Evolutionary conservation across 2,888 invertebrate genomes (phyloP), one percentile per base, ranked within the genome.

Genomic region (Nematopogon swammerdamellus): DNA sequence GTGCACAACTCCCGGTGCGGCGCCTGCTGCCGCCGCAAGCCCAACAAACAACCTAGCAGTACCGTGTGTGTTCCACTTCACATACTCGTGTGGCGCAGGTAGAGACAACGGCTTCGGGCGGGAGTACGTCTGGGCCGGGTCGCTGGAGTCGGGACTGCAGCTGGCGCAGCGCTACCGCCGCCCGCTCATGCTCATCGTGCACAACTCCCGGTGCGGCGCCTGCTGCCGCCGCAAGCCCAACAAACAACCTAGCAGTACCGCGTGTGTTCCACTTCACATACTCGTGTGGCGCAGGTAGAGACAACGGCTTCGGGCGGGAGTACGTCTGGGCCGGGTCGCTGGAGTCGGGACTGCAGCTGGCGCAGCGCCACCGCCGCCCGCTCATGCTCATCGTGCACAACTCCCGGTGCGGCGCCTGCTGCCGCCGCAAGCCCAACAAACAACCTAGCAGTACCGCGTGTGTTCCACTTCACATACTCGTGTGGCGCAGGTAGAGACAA

Each of bases 321-420:
- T 79, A 75, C 52, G 63, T 74, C 2, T 80, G 80, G 80, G 75
- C 73, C 8, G 68, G 68, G n/a, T 74, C 75, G 1, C 55, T 80
- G 36, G 71, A 76, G 52, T 73, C 75, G 0, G 80, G 75, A n/a
- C 49, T 75, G 18, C 66, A 67, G 55, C 70, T 72, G 53, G 77
- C 75, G n/a, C n/a, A 62, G 2, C 61, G 68, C 53, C 76, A 75
- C 52, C 63, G 66, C 48, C 87, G 85, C 59, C 86, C 87, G 0
- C 60, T 86, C 43, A 85, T 87, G 83, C 63, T 88, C 1, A 70
- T 88, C 2, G 82, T 88, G 29, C 86, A 88, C 62, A 87, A 85
- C 61, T 73, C 82, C 0, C 85, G 85, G 82, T 88, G 88, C 62
- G 75, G 83, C 2, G 84, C 86, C 2, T 88, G 87, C 59, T 81